Conservation (phyloP, 1,140 invertebrate species). For the Yoshiicerus persimilis region DNA sequence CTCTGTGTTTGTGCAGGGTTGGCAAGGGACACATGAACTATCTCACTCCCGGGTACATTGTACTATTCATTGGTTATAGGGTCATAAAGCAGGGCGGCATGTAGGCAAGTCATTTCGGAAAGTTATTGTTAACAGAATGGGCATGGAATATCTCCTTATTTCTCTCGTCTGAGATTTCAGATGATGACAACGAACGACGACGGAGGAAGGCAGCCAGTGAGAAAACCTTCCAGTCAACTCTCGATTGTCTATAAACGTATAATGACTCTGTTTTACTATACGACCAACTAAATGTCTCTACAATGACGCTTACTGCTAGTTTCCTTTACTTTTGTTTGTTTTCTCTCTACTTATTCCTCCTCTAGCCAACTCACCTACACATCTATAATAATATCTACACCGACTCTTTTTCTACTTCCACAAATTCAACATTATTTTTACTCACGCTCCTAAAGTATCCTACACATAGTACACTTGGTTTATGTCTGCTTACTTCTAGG, state of each 20-base stretch:
- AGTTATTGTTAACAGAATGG: constrained; percentile 6
- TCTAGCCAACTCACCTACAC: background rate
- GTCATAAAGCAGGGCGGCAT: constrained; percentile 9
- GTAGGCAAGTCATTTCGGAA: constrained; percentile 18
- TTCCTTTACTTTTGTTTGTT: background rate
- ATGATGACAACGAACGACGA: background rate
- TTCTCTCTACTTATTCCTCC: background rate
- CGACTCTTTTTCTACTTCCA: background rate
- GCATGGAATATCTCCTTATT: background rate
- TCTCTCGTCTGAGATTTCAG: background rate
- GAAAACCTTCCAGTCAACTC: background rate
- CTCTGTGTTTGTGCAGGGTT: background rate
- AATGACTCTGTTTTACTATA: background rate
- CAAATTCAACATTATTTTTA: background rate
- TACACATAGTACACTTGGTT: too few species aligned
- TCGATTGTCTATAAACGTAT: background rate
- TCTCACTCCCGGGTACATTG: background rate
- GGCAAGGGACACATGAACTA: constrained; percentile 7
- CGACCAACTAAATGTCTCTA: background rate
- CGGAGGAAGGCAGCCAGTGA: background rate
- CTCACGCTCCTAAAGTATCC: background rate
- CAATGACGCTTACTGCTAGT: background rate
- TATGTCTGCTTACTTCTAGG: background rate
- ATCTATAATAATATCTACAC: too few species aligned
- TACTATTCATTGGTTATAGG: constrained; percentile 25